Evolutionary conservation across 2,888 invertebrate genomes (phyloP).

Genomic region (Xanthia icteritia): DNA sequence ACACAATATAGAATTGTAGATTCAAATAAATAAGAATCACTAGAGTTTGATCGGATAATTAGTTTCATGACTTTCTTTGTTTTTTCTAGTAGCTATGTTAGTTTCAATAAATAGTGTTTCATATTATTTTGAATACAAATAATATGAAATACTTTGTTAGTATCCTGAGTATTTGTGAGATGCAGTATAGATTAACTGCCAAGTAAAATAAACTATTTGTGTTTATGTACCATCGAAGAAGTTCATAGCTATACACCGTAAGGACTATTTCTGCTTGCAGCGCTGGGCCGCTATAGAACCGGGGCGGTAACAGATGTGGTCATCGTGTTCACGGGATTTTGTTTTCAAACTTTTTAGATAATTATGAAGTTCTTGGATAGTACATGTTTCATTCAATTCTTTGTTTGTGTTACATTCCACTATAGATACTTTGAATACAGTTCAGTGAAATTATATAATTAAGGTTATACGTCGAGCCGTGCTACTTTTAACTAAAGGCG

Average conservation of each 20-base stretch:
- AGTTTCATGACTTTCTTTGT: slow-evolving; percentile 46
- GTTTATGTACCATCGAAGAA: too few relatives aligned
- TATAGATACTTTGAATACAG: slow-evolving; percentile 28
- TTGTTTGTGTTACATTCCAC: slow-evolving; percentile 26
- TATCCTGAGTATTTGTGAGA: slow-evolving; percentile 73
- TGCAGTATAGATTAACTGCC: slow-evolving; percentile 52
- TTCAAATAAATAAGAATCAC: slow-evolving; percentile 59
- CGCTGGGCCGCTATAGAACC: too few relatives aligned
- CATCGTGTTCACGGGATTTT: too few relatives aligned
- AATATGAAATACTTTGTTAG: slow-evolving; percentile 65
- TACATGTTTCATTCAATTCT: slow-evolving; percentile 45
- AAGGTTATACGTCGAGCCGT: slow-evolving; percentile 20
- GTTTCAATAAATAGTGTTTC: slow-evolving; percentile 65
- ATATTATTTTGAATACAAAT: slow-evolving; percentile 61
- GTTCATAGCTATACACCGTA: too few relatives aligned
- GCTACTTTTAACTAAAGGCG: slow-evolving; percentile 22
- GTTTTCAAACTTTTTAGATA: too few relatives aligned
- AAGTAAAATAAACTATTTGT: slow-evolving; percentile 31
- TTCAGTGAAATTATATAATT: slow-evolving; percentile 25
- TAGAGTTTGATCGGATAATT: slow-evolving; percentile 61
- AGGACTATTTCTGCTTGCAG: too few relatives aligned
- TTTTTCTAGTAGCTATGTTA: slow-evolving; percentile 56
- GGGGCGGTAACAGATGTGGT: too few relatives aligned
- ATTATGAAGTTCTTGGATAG: too few relatives aligned
- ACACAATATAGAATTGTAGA: slow-evolving; percentile 43